phyloP scores from a whole-genome alignment of 2,797 vertebrate genomes.

The Remorina albescens region DNA sequence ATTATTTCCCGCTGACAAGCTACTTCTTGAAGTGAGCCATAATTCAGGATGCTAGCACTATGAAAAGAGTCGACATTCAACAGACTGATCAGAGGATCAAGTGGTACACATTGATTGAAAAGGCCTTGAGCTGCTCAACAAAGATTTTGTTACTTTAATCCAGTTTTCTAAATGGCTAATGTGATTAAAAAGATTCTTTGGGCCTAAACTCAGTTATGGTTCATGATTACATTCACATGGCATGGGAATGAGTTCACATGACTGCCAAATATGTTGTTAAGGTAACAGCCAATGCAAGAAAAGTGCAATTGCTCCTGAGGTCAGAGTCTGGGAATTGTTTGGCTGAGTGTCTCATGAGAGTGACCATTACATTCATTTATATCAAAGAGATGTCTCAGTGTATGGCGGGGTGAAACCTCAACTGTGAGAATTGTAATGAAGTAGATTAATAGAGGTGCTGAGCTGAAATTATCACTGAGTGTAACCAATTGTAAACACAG shows the following conservation, averaged over 20 bases:
- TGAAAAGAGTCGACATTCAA: slow-evolving; percentile 56
- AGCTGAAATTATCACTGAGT: slow-evolving; percentile 32
- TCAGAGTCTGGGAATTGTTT: slow-evolving; percentile 53
- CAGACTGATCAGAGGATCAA: slow-evolving; percentile 72
- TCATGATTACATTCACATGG: slow-evolving; percentile 80
- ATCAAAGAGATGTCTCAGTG: slow-evolving; percentile 33
- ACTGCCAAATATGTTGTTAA: slow-evolving; percentile 76
- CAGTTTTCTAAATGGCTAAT: slow-evolving; percentile 81
- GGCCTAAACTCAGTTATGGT: slow-evolving; percentile 76
- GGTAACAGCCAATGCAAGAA: slow-evolving; percentile 69
- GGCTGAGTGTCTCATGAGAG: slow-evolving; percentile 37
- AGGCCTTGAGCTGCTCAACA: slow-evolving; percentile 67
- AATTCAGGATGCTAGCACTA: slow-evolving; percentile 44
- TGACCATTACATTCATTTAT: slow-evolving; percentile 34
- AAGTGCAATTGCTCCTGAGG: slow-evolving; percentile 56
- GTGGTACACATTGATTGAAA: slow-evolving; percentile 71
- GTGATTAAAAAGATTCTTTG: slow-evolving; percentile 78
- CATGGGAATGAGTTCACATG: slow-evolving; percentile 80
- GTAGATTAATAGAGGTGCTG: slow-evolving; percentile 17
- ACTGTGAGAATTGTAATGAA: slow-evolving; percentile 33
- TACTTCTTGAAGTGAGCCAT: slow-evolving; percentile 28
- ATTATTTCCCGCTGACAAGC: slow-evolving; percentile 29
- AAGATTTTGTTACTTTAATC: slow-evolving; percentile 77
- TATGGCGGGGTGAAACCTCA: slow-evolving; percentile 14
- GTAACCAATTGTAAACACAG: slow-evolving; percentile 47